Evolutionary conservation across 2,113 vertebrate species (phyloP), one percentile per base, ranked within the genome.

Genomic region (Tor tambroides): DNA sequence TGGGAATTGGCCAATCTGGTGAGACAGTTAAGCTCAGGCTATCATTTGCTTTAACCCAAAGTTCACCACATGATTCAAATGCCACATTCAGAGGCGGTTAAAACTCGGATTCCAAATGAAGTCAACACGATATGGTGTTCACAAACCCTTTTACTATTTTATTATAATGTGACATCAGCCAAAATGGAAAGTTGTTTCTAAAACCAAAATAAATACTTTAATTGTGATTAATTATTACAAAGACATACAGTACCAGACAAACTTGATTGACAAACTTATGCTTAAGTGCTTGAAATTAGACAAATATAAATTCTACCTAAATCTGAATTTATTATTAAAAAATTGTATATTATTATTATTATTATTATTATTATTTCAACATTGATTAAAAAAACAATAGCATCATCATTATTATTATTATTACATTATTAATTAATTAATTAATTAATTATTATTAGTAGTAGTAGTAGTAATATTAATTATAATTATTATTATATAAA

Each of bases 1-100:
- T 97, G 96, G 10, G 96, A 93, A 2, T 93, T 93, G 71, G 96
- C 94, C 77, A 97, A 86, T 87, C 96, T 97, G 90, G 23, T 32
- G 14, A 32, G 72, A 54, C 8, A 78, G 75, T 26, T 26, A 75
- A 75, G 8, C 4, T 28, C 15, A 26, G 23, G 43, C 43, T 51
- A 23, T 38, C 0, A 5, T 2, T 23, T 6, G 10, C 19, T 72
- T 23, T 12, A 41, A 72, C 9, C 32, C n/a, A 77, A 51, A 49
- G 43, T 77, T n/a, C 75, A 5, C n/a, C 46, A 51, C 46, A 4
- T n/a, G 75, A 51, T 28, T 77, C 41, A 77, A 26, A 77, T 51
- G 74, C 14, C 74, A 17, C 14, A 26, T 28, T 43, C 26, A 12
- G 11, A 75, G 7, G 71, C 3, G 2, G 5, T 15, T 46, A 75